Conservation (phyloP, 2,113 vertebrate species). For the Tinamus guttatus region DNA sequence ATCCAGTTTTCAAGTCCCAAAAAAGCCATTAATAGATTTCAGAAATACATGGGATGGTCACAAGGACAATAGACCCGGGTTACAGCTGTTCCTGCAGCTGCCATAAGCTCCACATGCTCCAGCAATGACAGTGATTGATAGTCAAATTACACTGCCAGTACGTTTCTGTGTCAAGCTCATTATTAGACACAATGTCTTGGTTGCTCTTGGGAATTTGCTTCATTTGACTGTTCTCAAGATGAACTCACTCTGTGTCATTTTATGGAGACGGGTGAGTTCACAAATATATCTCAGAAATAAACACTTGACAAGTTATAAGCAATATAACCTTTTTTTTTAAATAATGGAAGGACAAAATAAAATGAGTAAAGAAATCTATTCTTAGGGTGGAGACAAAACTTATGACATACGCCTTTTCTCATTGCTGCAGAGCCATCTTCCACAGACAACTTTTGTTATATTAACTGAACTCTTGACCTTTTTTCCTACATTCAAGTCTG, state of each 20-base stretch:
- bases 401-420: not conserved
- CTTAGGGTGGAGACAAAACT: not conserved
- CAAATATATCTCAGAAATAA: not conserved
- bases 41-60: constrained; percentile 38
- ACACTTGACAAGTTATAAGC: not conserved
- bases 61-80: constrained; percentile 59
- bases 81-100: constrained; percentile 79
- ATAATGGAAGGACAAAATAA: not conserved
- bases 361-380: not conserved
- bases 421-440: not conserved
- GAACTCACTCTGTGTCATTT: no score
- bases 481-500: not conserved
- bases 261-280: not conserved
- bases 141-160: constrained; percentile 73
- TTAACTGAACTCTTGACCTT: not conserved
- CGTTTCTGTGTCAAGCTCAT: constrained; percentile 72
- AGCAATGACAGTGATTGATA: constrained; percentile 75
- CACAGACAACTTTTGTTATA: not conserved
- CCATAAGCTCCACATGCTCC: constrained; percentile 58
- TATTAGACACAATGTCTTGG: constrained; percentile 53
- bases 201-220: constrained; percentile 19
- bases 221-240: constrained; percentile 13
- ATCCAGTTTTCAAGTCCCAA: constrained; percentile 45
- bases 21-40: constrained; percentile 52
- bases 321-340: not conserved